These are phyloP conservation scores for Conomelus anceps DNA, from an alignment of 2,888 invertebrate species.

Conservation along the genomic window DNA sequence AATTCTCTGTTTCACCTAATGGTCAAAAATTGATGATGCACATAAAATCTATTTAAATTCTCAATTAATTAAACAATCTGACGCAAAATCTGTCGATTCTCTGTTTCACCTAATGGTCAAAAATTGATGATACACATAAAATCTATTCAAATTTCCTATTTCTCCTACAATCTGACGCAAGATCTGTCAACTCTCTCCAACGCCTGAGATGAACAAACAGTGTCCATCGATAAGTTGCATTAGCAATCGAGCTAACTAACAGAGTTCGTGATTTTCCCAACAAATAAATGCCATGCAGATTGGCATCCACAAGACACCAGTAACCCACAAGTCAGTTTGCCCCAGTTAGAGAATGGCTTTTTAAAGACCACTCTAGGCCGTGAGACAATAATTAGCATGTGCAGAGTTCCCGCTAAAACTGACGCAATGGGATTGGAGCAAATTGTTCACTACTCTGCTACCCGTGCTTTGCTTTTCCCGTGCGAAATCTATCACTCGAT, in stretches of 20 bases:
- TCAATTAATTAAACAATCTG: no score
- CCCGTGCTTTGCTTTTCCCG: neutral
- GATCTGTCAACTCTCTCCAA: neutral
- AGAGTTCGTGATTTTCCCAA: neutral
- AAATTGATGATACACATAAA: no score
- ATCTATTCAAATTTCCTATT: no score
- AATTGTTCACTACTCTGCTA: neutral
- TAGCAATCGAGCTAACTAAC: no score
- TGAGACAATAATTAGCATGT: neutral
- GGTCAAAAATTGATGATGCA: no score
- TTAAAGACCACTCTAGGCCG: no score
- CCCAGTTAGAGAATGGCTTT: neutral
- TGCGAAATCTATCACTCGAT: neutral
- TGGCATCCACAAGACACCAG: no score
- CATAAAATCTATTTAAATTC: no score
- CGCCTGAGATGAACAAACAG: neutral
- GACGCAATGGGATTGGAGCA: neutral
- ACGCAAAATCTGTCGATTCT: neutral
- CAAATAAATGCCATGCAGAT: neutral
- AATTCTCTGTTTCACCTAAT: neutral
- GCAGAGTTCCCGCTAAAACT: neutral
- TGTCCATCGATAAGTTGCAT: neutral
- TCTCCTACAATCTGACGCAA: no score
- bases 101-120: no score
- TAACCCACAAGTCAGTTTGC: neutral